Conservation (phyloP, 2,113 vertebrate species). For the Cranoglanis bouderius region DNA sequence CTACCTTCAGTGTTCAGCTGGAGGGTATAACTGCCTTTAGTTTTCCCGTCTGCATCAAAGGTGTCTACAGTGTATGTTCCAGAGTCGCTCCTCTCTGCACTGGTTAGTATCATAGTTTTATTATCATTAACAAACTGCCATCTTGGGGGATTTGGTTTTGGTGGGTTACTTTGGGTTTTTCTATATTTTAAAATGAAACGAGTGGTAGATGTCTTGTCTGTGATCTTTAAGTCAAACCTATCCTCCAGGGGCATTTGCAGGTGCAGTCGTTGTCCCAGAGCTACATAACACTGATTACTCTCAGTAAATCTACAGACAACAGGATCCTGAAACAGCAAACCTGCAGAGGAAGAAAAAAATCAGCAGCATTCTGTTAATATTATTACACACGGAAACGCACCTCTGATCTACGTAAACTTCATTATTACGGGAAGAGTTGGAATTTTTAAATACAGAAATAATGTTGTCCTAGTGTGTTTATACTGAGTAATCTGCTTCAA, state of each 20-base stretch:
- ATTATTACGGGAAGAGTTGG: too few species aligned
- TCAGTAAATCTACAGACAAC: not conserved
- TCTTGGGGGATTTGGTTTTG: not conserved
- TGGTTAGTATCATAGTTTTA: conserved; percentile 9
- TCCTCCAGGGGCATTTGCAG: not conserved
- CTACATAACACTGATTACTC: not conserved
- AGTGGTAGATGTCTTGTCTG: not conserved
- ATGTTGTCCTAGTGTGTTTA: too few species aligned
- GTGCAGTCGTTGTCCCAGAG: not conserved
- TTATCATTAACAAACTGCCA: not conserved
- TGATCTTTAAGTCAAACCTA: not conserved
- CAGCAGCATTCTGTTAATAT: not conserved
- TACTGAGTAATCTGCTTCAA: too few species aligned
- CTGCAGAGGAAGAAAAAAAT: not conserved
- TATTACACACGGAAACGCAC: not conserved
- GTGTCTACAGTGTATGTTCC: not conserved
- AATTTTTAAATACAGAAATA: too few species aligned
- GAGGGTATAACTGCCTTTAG: not conserved
- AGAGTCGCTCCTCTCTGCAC: not conserved
- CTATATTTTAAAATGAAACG: not conserved
- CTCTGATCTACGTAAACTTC: not conserved
- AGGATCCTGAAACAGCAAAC: not conserved
- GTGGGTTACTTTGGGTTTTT: not conserved
- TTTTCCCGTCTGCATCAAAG: not conserved
- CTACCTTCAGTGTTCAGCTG: conserved; percentile 10